A percentile compares a stretch with the other conserved stretches of the same genome.
Conservation (phyloP, 2,797 vertebrate species). For the Parotocinclus haroldoi region DNA sequence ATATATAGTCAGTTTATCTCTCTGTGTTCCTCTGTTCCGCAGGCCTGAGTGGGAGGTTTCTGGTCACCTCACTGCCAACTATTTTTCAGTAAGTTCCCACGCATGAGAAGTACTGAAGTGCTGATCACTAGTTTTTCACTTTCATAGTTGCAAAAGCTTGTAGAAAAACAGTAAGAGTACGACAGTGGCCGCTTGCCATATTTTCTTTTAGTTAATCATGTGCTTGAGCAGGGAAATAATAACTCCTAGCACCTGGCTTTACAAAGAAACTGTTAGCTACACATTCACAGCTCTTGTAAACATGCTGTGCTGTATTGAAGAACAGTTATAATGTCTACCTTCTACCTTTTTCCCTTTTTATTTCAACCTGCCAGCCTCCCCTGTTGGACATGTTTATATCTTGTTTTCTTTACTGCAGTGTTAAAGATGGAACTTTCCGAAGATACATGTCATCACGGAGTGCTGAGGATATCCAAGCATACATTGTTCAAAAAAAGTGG, state of each 20-base stretch:
- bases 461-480: constrained; percentile 75
- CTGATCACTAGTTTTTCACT: background rate
- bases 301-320: background rate
- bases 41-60: constrained; percentile 84
- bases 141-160: background rate
- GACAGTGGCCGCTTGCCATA: background rate
- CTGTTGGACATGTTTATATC: constrained; percentile 4
- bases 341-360: background rate
- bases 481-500: constrained; percentile 78
- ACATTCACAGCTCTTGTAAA: too few species aligned
- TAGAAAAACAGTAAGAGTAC: background rate
- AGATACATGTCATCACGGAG: constrained; percentile 78
- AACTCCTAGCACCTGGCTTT: background rate
- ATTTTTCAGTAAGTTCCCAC: constrained; percentile 80
- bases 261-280: too few species aligned
- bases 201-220: background rate
- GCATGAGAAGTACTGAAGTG: background rate
- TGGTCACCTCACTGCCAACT: constrained; percentile 83
- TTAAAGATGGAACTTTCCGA: constrained; percentile 78
- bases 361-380: background rate
- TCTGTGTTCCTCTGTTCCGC: constrained; percentile 39
- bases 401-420: constrained; percentile 59
- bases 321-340: background rate
- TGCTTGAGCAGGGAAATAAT: background rate
- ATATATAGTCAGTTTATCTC: background rate